These are phyloP conservation scores for Drosophila fungiperda DNA, from an alignment of 2,888 invertebrate genomes.

Conservation along the genomic window DNA sequence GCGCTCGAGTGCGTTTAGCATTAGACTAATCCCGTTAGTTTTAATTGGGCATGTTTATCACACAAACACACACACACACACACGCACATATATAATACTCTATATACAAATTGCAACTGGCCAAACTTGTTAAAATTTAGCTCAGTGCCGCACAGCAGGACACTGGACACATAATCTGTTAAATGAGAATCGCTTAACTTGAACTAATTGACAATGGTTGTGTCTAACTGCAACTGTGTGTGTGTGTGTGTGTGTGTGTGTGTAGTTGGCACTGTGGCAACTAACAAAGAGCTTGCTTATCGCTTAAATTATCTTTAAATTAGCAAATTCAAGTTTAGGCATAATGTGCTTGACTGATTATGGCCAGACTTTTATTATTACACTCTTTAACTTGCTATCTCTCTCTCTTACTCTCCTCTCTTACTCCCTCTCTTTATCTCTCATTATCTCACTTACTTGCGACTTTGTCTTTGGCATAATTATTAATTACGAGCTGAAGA, in stretches of 20 bases:
- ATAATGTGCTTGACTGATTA: conserved; percentile 39
- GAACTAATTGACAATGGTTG: conserved; percentile 70
- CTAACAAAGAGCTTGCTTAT: conserved; percentile 53
- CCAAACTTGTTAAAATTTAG: conserved; percentile 24
- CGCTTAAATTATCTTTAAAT: conserved; percentile 76
- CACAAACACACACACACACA: conserved; percentile 36
- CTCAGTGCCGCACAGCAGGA: conserved; percentile 54
- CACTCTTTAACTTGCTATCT: conserved; percentile 1
- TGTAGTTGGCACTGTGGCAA: conserved; percentile 14
- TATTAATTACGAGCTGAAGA: conserved; percentile 57
- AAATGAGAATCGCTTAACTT: conserved; percentile 62
- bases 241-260: conserved; percentile 6
- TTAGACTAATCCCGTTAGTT: conserved; percentile 72
- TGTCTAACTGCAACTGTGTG: conserved; percentile 11
- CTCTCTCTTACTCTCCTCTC: background rate
- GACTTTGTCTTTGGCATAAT: conserved; percentile 32
- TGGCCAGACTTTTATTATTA: background rate
- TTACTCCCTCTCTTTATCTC: background rate
- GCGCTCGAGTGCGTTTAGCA: conserved; percentile 68
- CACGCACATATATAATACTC: conserved; percentile 10
- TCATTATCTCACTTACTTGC: conserved; percentile 1
- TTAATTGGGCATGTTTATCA: conserved; percentile 74
- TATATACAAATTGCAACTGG: conserved; percentile 44
- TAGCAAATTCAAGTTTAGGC: conserved; percentile 55
- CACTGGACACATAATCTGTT: conserved; percentile 49